Base-by-base conservation (phyloP, 1,140 invertebrate genomes). In the Listronotus bonariensis region DNA sequence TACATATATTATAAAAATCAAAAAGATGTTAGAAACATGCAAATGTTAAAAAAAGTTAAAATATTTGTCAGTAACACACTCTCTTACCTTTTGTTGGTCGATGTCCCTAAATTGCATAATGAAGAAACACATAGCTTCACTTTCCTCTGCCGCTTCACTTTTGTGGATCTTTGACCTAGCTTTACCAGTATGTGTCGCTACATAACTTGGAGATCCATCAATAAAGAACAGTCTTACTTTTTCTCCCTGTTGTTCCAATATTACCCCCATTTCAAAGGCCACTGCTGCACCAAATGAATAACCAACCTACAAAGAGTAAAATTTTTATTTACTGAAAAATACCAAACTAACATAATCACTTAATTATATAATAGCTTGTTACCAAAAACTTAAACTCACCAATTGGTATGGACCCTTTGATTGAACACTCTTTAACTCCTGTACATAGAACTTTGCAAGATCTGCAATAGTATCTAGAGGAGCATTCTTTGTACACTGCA, bases 201-300 rank as follows among this genome's bases (percentile, higher is more conserved):
- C 88, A 78, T 92, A 97, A n/a, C 87, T 86, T 9, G 92, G 94
- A 1, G 95, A 96, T 15, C 96, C 96, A 80, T 98, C 96, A 42
- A 98, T 81, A 51, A 98, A 82, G 38, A 92, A 85, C n/a, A 94
- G 77, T n/a, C 82, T 81, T 0, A 85, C 82, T 26, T 80, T 79
- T 72, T 90, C 85, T 9, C 86, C 85, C 32, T 77, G 76, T 60
- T 82, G 81, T 77, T 98, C 92, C 26, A 98, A 77, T 72, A 92
- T 88, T 9, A 89, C 70, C 3, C 89, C 91, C 88, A 99, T 97
- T 82, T 98, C 97, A 76, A 96, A 93, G 5, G 92, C 95, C 9
- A 98, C 87, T 60, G 89, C 87, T 8, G 92, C 89, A 46, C 97
- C 97, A 79, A 93, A 98, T 0, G 96, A 98, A 79, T 99, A 99